Percentiles rank a stretch among this genome's conserved stretches.
These are phyloP conservation scores for Seriola dumerili DNA, from an alignment of 2,113 vertebrate species.

Conservation along the genomic window DNA sequence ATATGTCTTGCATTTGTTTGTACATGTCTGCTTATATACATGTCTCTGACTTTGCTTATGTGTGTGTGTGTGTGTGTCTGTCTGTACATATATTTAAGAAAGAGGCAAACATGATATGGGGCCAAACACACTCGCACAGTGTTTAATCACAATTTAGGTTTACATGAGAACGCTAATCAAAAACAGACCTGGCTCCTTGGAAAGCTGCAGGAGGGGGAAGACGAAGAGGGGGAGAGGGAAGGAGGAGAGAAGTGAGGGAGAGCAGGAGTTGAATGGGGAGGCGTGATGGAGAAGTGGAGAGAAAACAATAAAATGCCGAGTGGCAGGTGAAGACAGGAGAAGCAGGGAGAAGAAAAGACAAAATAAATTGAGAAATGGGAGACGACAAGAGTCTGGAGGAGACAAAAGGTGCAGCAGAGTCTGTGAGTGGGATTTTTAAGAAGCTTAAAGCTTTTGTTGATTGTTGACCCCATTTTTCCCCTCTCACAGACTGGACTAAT, in stretches of 20 bases:
- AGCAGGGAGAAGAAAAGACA: neutral
- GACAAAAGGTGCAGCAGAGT: neutral
- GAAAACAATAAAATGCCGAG: neutral
- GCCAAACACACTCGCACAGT: slow-evolving; percentile 64
- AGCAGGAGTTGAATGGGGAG: slow-evolving; percentile 16
- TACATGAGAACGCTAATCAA: slow-evolving; percentile 77
- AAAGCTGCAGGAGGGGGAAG: slow-evolving; percentile 39
- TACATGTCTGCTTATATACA: slow-evolving; percentile 40
- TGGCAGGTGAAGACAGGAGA: slow-evolving; percentile 43
- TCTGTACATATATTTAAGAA: slow-evolving; percentile 29
- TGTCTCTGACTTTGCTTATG: slow-evolving; percentile 6
- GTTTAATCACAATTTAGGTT: slow-evolving; percentile 82
- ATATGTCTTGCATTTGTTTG: slow-evolving; percentile 61
- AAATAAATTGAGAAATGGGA: slow-evolving; percentile 5
- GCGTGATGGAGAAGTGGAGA: neutral
- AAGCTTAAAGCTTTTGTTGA: slow-evolving; percentile 64
- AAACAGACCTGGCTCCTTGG: slow-evolving; percentile 71
- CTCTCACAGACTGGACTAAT: slow-evolving; percentile 34
- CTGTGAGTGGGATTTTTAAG: slow-evolving; percentile 15
- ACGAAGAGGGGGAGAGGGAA: neutral
- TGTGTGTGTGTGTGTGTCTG: slow-evolving; percentile 42
- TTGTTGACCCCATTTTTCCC: slow-evolving; percentile 35
- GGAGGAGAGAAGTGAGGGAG: slow-evolving; percentile 1
- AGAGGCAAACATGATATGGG: slow-evolving; percentile 55
- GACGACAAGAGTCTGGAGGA: slow-evolving; percentile 2